Percentiles rank a stretch among this genome's conserved stretches.
phyloP scores from a whole-genome alignment of 2,113 vertebrate species.

The Tyrannus savana region DNA sequence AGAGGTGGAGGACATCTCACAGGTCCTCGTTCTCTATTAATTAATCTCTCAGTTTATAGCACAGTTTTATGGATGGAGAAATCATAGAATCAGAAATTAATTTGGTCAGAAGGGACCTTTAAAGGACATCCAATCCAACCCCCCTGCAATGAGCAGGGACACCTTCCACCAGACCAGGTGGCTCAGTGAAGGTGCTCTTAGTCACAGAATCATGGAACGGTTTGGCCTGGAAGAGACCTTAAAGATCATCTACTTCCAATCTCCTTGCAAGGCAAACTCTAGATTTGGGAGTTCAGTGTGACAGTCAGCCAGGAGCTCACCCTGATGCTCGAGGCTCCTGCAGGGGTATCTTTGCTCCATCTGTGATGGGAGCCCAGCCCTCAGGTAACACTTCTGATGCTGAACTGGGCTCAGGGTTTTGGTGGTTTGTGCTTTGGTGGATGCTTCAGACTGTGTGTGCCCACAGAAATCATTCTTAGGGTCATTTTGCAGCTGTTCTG shows the following conservation, averaged over 20 bases:
- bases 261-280: background rate
- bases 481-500: background rate
- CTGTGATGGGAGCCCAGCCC: background rate
- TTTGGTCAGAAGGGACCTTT: background rate
- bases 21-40: background rate
- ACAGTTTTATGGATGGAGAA: background rate
- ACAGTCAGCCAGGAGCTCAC: background rate
- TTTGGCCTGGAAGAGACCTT: background rate
- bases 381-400: background rate
- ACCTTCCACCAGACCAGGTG: background rate
- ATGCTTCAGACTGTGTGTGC: background rate
- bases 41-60: background rate
- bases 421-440: background rate
- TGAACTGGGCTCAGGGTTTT: background rate
- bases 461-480: rapidly evolving
- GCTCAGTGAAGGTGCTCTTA: background rate
- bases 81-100: background rate
- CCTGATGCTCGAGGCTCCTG: background rate
- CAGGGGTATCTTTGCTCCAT: background rate
- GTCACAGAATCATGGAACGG: background rate
- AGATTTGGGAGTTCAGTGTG: rapidly evolving
- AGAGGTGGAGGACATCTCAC: background rate
- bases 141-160: background rate
- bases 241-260: background rate
- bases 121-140: background rate